Conservation (phyloP, 2,797 vertebrate genomes). For the Poecilia wingei region DNA sequence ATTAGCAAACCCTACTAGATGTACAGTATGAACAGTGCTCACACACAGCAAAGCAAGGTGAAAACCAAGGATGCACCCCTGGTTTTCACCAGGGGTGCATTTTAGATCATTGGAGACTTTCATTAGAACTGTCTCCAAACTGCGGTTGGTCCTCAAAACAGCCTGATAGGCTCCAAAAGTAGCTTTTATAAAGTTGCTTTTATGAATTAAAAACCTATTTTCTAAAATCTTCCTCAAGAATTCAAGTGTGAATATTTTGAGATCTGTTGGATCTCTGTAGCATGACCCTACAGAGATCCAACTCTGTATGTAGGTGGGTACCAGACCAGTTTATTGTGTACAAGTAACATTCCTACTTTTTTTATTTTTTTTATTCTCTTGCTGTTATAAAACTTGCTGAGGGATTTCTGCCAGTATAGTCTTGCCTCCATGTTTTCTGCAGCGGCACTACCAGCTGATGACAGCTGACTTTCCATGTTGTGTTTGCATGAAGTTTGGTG, state of each 20-base stretch:
- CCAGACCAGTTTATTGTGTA: not conserved
- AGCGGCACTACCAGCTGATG: slow-evolving; percentile 20
- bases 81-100: not conserved
- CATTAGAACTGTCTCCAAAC: not conserved
- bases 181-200: not conserved
- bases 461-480: slow-evolving; percentile 33
- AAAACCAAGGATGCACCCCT: no score
- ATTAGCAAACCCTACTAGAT: not conserved
- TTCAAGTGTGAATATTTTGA: not conserved
- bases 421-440: slow-evolving; percentile 32
- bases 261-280: not conserved
- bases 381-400: slow-evolving; percentile 13
- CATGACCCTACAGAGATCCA: not conserved
- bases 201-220: not conserved
- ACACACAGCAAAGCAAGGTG: not conserved
- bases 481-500: slow-evolving; percentile 32
- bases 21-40: not conserved
- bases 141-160: not conserved
- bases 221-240: not conserved
- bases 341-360: not conserved
- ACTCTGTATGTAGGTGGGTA: not conserved
- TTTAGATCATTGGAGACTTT: not conserved
- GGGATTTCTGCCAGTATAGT: slow-evolving; percentile 7
- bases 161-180: not conserved
- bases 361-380: slow-evolving; percentile 11